These are phyloP conservation scores for Oryzias dopingdopingensis DNA, from an alignment of 2,797 vertebrate species.

Conservation along the genomic window DNA sequence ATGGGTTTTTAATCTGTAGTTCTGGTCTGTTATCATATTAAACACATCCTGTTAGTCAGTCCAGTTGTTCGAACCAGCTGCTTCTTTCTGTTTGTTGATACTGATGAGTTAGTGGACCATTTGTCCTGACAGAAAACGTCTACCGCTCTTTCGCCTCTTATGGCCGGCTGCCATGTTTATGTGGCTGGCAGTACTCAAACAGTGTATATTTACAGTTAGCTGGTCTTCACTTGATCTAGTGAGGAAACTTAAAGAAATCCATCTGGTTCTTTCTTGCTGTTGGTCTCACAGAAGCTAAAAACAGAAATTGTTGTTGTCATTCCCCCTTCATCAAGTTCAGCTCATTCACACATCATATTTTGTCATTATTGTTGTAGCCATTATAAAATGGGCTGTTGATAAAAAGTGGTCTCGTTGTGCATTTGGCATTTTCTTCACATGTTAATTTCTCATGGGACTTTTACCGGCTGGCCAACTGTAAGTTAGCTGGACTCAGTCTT, in stretches of 20 bases:
- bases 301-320: not conserved
- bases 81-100: conserved; percentile 26
- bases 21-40: not conserved
- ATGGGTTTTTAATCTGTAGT: not conserved
- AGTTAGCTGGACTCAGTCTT: conserved; percentile 32
- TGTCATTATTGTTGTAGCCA: conserved; percentile 8
- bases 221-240: conserved; percentile 3
- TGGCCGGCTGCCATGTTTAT: not conserved
- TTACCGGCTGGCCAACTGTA: conserved; percentile 22
- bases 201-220: conserved; percentile 5
- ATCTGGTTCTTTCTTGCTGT: not conserved
- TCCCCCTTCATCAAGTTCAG: no score
- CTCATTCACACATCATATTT: not conserved
- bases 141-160: conserved; percentile 1
- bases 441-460: conserved; percentile 44
- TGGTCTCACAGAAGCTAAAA: conserved; percentile 5
- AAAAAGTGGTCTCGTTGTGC: not conserved
- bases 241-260: not conserved
- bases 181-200: not conserved
- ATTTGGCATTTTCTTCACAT: conserved; percentile 35
- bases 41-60: conserved; percentile 3
- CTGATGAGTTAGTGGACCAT: conserved; percentile 24
- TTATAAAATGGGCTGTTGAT: conserved; percentile 16
- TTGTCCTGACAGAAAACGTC: conserved; percentile 19
- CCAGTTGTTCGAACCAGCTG: not conserved